These are phyloP conservation scores for Lacerta bilineata DNA, from an alignment of 2,797 vertebrate species.

Conservation along the genomic window DNA sequence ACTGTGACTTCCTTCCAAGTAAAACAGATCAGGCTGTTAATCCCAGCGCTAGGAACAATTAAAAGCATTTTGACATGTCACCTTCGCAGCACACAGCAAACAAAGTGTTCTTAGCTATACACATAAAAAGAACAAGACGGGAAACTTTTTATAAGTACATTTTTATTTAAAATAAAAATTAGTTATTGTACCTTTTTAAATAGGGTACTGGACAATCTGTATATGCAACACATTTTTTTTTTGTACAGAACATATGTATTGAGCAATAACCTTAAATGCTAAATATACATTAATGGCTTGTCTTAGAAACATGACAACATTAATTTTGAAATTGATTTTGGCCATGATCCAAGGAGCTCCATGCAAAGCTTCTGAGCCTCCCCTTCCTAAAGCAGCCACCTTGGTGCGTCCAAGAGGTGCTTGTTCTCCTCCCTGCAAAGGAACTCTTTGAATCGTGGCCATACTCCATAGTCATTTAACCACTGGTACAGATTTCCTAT, in stretches of 20 bases:
- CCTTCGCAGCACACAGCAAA: not conserved
- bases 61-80: not conserved
- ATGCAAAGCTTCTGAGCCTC: not conserved
- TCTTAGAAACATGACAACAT: conserved; percentile 89
- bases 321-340: conserved; percentile 61
- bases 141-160: conserved; percentile 83
- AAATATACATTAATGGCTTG: conserved; percentile 89
- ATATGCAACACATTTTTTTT: conserved; percentile 79
- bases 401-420: not conserved
- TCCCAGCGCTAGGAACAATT: not conserved
- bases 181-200: conserved; percentile 85
- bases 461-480: conserved; percentile 72
- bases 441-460: conserved; percentile 34
- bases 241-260: conserved; percentile 87
- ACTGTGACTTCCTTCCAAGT: not conserved
- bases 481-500: conserved; percentile 81
- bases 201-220: conserved; percentile 84
- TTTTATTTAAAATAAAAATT: conserved; percentile 99
- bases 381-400: not conserved
- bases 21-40: not conserved
- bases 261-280: conserved; percentile 86
- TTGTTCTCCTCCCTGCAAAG: not conserved
- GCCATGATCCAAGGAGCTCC: conserved; percentile 35
- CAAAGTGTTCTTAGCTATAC: conserved; percentile 12
- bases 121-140: conserved; percentile 31